Conservation (phyloP, 2,113 vertebrate genomes). For the Forbesichthys papilliferus region DNA sequence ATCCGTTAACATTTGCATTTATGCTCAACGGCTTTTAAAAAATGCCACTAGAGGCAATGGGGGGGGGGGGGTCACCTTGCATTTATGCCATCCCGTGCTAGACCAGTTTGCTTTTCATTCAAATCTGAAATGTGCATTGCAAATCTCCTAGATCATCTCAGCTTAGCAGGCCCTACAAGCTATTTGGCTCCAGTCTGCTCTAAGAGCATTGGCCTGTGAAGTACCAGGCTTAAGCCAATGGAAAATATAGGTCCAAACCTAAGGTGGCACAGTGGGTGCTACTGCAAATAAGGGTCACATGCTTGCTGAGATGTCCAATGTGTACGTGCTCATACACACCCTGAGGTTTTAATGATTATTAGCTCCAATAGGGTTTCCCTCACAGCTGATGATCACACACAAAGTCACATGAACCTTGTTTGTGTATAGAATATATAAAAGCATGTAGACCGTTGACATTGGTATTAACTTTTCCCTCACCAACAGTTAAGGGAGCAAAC, state of each 20-base stretch:
- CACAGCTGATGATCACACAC: not conserved
- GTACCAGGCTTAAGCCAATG: slow-evolving; percentile 40
- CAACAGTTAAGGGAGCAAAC: not conserved
- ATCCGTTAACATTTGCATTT: slow-evolving; percentile 56
- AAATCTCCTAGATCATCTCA: slow-evolving; percentile 69
- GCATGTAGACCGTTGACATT: not conserved
- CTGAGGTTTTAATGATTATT: not conserved
- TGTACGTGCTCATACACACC: not conserved
- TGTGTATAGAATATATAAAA: not conserved
- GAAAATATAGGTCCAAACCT: slow-evolving; percentile 41
- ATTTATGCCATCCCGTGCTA: slow-evolving; percentile 31
- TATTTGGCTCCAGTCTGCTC: slow-evolving; percentile 39
- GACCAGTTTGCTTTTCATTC: slow-evolving; percentile 61
- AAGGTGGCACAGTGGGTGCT: slow-evolving; percentile 38
- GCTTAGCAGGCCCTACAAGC: slow-evolving; percentile 54
- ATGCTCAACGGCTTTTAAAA: slow-evolving; percentile 17
- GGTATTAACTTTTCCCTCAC: not conserved
- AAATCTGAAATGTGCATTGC: slow-evolving; percentile 69
- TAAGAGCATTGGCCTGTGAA: slow-evolving; percentile 56
- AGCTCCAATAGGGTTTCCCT: not conserved
- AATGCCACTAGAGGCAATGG: slow-evolving; percentile 16
- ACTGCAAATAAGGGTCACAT: slow-evolving; percentile 45
- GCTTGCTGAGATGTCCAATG: slow-evolving; percentile 28
- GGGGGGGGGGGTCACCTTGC: slow-evolving; percentile 16
- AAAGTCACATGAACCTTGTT: not conserved